phyloP scores from a whole-genome alignment of 2,113 vertebrate genomes.

The Sander vitreus region DNA sequence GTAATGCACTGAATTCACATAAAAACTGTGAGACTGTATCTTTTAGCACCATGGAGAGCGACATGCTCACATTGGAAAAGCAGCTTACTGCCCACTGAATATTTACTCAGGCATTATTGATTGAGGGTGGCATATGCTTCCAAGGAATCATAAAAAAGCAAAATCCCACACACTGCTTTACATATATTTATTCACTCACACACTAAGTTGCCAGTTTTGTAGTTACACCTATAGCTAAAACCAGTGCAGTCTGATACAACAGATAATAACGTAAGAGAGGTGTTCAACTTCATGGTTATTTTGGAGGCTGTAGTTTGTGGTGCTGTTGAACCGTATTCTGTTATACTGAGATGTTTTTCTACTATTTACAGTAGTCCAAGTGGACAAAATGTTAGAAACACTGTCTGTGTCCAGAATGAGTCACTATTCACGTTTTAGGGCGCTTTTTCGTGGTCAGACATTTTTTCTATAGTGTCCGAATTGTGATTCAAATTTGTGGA shows the following conservation, averaged over 20 bases:
- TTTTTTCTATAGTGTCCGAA: too few relatives aligned
- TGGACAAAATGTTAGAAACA: too few relatives aligned
- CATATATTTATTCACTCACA: slow-evolving; percentile 21
- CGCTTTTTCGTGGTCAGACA: too few relatives aligned
- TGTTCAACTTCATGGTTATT: neutral
- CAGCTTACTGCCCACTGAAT: slow-evolving; percentile 40
- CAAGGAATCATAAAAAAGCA: slow-evolving; percentile 28
- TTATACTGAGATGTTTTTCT: neutral
- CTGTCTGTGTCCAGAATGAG: too few relatives aligned
- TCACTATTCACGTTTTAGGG: too few relatives aligned
- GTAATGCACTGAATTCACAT: neutral
- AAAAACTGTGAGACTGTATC: neutral
- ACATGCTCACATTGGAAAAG: slow-evolving; percentile 25
- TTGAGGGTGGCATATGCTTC: neutral
- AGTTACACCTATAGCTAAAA: neutral
- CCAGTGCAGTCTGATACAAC: neutral
- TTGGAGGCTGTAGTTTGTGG: neutral
- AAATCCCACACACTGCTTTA: slow-evolving; percentile 21
- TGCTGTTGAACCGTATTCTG: neutral
- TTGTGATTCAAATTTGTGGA: too few relatives aligned
- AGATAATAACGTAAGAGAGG: neutral
- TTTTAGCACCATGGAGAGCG: slow-evolving; percentile 80
- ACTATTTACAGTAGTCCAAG: neutral
- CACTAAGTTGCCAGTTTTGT: slow-evolving; percentile 2
- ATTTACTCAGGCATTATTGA: slow-evolving; percentile 25